Conservation (phyloP, 2,113 vertebrate species). For the Myotis lucifugus region DNA sequence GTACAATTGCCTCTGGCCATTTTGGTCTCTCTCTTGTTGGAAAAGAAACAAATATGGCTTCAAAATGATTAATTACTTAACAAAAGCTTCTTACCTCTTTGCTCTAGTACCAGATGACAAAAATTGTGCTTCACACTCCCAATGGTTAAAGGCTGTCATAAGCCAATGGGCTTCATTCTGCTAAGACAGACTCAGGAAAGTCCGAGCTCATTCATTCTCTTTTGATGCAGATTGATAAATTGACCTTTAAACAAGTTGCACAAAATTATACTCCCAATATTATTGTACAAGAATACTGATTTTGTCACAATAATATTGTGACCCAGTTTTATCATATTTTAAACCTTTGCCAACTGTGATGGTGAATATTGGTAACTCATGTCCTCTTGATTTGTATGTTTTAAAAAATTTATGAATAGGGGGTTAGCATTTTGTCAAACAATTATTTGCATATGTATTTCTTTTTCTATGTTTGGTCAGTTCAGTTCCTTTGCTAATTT, state of each 20-base stretch:
- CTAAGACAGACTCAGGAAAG: not conserved
- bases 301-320: not conserved
- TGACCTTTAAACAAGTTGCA: not conserved
- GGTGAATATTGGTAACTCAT: not conserved
- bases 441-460: not conserved
- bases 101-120: not conserved
- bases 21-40: slow-evolving; percentile 29
- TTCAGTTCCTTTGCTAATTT: not conserved
- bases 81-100: not conserved
- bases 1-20: slow-evolving; percentile 69
- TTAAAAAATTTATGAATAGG: not conserved
- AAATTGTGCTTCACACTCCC: not conserved
- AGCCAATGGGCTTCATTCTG: not conserved
- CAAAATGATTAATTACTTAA: slow-evolving; percentile 20
- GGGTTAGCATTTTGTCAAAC: not conserved
- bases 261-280: not conserved
- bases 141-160: not conserved
- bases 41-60: slow-evolving; percentile 51
- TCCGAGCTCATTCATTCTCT: not conserved
- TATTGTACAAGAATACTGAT: not conserved
- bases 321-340: not conserved
- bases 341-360: not conserved
- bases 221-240: not conserved
- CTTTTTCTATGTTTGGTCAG: not conserved
- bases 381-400: not conserved